A percentile compares a stretch with the other conserved stretches of the same genome.
Evolutionary conservation across 2,888 invertebrate species (phyloP).

Genomic region (Acanthacorydalis orientalis): DNA sequence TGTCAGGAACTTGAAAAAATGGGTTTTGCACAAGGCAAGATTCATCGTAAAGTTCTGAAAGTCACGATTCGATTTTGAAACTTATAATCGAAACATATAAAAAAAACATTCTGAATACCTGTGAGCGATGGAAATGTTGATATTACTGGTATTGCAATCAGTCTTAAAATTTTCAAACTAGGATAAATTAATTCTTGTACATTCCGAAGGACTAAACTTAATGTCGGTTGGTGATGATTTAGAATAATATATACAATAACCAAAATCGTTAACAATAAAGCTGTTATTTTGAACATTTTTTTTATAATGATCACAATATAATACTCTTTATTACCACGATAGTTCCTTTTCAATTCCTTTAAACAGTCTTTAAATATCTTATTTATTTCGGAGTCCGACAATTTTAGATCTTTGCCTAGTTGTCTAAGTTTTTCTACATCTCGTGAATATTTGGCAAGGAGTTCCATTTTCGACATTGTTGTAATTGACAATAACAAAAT

Average conservation of each 20-base stretch:
- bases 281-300: conserved; percentile 13
- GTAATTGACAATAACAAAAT: conserved; percentile 1
- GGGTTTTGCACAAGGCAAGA: conserved; percentile 72
- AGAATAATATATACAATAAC: conserved; percentile 27
- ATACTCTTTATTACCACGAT: conserved; percentile 10
- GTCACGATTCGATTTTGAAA: conserved; percentile 5
- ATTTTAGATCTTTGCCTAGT: conserved; percentile 37
- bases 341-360: conserved; percentile 22
- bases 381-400: conserved; percentile 44
- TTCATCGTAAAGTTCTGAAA: conserved; percentile 65
- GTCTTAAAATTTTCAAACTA: conserved; percentile 53
- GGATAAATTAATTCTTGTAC: conserved; percentile 71
- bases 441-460: conserved; percentile 33
- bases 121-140: conserved; percentile 54
- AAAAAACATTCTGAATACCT: conserved; percentile 28
- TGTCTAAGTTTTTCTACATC: conserved; percentile 38
- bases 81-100: conserved; percentile 4
- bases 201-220: conserved; percentile 49
- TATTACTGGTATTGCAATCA: conserved; percentile 59
- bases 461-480: conserved; percentile 20
- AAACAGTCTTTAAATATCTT: conserved; percentile 40
- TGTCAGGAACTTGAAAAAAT: conserved; percentile 61
- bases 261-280: conserved; percentile 18
- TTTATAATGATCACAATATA: not conserved
- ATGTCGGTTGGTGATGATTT: conserved; percentile 43